Conservation (phyloP, 2,888 invertebrate species). For the Spilosoma lubricipeda region DNA sequence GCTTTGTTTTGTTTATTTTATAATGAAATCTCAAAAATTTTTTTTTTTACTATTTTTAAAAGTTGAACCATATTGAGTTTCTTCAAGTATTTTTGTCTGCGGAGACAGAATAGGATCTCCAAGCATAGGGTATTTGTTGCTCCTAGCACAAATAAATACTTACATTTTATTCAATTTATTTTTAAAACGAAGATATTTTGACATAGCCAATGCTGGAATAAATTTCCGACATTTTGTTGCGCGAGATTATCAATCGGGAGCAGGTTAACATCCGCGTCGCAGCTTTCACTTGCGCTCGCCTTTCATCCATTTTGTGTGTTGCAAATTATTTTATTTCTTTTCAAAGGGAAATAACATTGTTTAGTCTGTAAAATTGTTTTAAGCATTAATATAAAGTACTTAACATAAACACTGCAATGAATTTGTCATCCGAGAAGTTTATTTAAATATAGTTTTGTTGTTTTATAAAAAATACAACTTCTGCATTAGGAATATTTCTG, state of each 20-base stretch:
- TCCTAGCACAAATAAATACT: not conserved
- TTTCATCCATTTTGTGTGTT: slow-evolving; percentile 45
- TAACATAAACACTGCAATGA: not conserved
- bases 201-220: slow-evolving; percentile 39
- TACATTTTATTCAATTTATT: not conserved
- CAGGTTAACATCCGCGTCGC: slow-evolving; percentile 62
- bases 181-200: slow-evolving; percentile 14
- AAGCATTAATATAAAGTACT: not conserved
- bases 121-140: not conserved
- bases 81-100: too few species aligned
- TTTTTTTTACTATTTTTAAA: too few species aligned
- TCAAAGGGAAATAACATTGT: not conserved
- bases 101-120: not conserved
- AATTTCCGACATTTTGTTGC: slow-evolving; percentile 60
- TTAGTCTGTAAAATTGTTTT: not conserved
- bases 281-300: slow-evolving; percentile 59
- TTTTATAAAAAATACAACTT: not conserved
- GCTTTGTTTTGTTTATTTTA: too few species aligned
- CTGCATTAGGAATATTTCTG: too few species aligned
- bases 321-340: not conserved
- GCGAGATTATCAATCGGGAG: slow-evolving; percentile 62
- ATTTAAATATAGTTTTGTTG: too few species aligned
- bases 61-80: too few species aligned
- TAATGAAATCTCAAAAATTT: too few species aligned
- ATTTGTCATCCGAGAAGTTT: not conserved